Conservation (phyloP, 1,140 invertebrate species). For the Anthonomus grandis region DNA sequence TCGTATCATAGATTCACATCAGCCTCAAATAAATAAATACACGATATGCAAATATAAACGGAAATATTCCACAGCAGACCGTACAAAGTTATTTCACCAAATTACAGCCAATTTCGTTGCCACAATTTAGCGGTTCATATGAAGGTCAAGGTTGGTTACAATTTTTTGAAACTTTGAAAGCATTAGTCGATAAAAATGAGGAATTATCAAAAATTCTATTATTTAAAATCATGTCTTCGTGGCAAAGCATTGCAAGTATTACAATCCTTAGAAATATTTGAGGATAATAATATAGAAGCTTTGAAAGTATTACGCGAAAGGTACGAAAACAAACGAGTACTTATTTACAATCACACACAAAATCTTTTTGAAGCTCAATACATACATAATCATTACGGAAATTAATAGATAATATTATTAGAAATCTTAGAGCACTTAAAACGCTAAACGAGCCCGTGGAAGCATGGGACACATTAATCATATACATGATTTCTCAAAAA, state of each 20-base stretch:
- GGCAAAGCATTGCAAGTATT: constrained; percentile 31
- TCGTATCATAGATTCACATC: background rate
- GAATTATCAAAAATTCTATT: constrained; percentile 31
- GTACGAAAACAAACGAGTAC: constrained; percentile 37
- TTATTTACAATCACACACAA: constrained; percentile 28
- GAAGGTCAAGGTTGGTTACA: constrained; percentile 22
- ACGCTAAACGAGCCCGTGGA: constrained; percentile 33
- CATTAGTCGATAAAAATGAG: constrained; percentile 21
- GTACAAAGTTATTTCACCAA: background rate
- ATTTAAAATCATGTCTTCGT: constrained; percentile 30
- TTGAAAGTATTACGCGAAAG: constrained; percentile 31
- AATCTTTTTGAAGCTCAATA: constrained; percentile 24
- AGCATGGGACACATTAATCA: constrained; percentile 36
- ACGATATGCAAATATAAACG: constrained; percentile 3
- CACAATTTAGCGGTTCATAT: constrained; percentile 20
- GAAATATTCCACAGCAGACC: background rate
- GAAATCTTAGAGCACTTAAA: constrained; percentile 30
- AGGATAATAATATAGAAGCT: constrained; percentile 35
- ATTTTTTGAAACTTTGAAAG: constrained; percentile 22
- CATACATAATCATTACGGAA: constrained; percentile 24
- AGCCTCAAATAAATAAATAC: background rate
- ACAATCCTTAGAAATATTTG: constrained; percentile 28
- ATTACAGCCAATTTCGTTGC: constrained; percentile 10
- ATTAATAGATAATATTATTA: constrained; percentile 23
- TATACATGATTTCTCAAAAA: constrained; percentile 20